Evolutionary conservation across 2,113 vertebrate species (phyloP).

Genomic region (Craseonycteris thonglongyai): DNA sequence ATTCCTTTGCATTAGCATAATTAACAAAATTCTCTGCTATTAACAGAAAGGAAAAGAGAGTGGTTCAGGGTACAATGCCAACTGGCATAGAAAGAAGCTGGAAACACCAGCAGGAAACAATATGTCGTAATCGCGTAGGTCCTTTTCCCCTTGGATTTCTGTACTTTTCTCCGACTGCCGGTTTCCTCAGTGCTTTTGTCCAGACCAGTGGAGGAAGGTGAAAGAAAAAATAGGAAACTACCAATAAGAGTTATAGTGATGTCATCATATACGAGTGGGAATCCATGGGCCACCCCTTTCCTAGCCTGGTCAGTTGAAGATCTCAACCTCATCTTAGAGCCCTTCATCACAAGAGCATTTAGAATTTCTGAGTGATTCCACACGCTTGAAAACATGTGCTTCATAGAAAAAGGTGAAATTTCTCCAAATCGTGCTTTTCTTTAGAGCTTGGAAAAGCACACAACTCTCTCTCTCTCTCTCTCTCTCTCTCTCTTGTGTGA

Average conservation of each 20-base stretch:
- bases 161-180: background rate
- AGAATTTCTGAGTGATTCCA: background rate
- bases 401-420: background rate
- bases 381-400: background rate
- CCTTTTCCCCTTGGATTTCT: conserved; percentile 35
- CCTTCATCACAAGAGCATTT: background rate
- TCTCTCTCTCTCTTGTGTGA: background rate
- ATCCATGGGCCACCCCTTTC: background rate
- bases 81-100: background rate
- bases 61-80: background rate
- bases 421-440: background rate
- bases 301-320: background rate
- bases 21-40: background rate
- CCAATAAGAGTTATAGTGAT: background rate
- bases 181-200: background rate
- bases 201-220: background rate
- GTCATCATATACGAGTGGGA: background rate
- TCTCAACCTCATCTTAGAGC: background rate
- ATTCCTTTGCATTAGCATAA: background rate
- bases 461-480: background rate
- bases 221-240: background rate
- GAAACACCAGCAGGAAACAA: conserved; percentile 6
- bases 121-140: background rate
- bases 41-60: conserved; percentile 25
- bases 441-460: background rate